A percentile compares a stretch with the other conserved stretches of the same genome.
Evolutionary conservation across 2,113 vertebrate genomes (phyloP).

Genomic region (Leucosticte australis): DNA sequence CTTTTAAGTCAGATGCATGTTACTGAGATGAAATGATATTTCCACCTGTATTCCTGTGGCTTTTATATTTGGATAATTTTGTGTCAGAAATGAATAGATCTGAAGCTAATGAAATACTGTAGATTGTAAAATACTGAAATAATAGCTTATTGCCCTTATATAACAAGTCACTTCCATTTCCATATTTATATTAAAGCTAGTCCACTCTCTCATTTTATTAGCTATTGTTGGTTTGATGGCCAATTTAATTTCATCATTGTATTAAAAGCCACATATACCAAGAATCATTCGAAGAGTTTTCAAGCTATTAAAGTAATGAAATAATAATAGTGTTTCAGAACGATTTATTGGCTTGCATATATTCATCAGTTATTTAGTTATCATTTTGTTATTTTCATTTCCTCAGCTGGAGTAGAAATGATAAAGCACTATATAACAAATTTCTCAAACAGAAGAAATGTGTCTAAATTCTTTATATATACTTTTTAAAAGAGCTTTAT

Average conservation of each 20-base stretch:
- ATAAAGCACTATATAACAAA: neutral
- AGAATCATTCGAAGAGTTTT: constrained; percentile 22
- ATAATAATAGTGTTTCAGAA: constrained; percentile 32
- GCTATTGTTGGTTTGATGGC: constrained; percentile 50
- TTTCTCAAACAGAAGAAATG: neutral
- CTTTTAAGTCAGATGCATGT: neutral
- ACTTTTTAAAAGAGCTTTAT: neutral
- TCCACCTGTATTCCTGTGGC: neutral
- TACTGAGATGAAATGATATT: neutral
- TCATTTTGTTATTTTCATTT: neutral
- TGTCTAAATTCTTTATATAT: neutral
- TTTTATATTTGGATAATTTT: neutral
- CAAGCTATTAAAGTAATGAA: constrained; percentile 56
- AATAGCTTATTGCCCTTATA: constrained; percentile 9
- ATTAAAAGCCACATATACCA: constrained; percentile 57
- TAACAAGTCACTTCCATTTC: constrained; percentile 28
- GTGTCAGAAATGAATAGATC: neutral
- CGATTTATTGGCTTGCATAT: constrained; percentile 21
- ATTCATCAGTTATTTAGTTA: neutral
- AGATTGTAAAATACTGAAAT: constrained; percentile 8
- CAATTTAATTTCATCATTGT: constrained; percentile 54
- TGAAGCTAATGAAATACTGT: neutral
- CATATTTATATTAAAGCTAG: constrained; percentile 45
- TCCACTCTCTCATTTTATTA: constrained; percentile 39
- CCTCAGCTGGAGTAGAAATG: neutral